Evolutionary conservation across 2,888 invertebrate genomes (phyloP).

Genomic region (Pachymerium ferrugineum): DNA sequence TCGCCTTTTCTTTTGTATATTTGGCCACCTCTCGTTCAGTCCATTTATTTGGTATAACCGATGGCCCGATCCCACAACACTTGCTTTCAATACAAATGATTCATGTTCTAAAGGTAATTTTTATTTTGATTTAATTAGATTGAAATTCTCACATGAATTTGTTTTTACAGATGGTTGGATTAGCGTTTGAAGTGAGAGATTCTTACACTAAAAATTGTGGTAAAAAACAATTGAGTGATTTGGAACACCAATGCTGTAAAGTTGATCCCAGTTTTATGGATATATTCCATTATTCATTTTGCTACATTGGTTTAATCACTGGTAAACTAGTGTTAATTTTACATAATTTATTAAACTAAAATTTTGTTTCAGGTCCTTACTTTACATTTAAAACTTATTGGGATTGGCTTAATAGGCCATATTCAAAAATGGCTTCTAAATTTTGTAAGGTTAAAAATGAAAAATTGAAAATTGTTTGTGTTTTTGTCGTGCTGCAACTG

Average conservation of each 20-base stretch:
- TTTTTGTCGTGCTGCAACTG: constrained; percentile 63
- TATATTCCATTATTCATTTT: constrained; percentile 79
- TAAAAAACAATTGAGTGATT: constrained; percentile 50
- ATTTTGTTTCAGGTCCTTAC: constrained; percentile 71
- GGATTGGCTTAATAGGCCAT: constrained; percentile 62
- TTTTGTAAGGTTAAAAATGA: constrained; percentile 59
- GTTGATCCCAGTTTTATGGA: constrained; percentile 59
- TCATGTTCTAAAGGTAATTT: constrained; percentile 73
- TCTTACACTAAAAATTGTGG: constrained; percentile 50
- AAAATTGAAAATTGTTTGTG: constrained; percentile 53
- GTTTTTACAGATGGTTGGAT: constrained; percentile 61
- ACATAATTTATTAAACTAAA: constrained; percentile 24
- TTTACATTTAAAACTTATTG: constrained; percentile 80
- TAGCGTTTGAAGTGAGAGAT: constrained; percentile 82
- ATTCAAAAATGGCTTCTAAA: constrained; percentile 60
- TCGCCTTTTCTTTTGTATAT: constrained; percentile 1
- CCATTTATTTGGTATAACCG: constrained; percentile 69
- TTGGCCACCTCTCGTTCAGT: constrained; percentile 59
- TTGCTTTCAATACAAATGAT: constrained; percentile 92
- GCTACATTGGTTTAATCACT: constrained; percentile 84
- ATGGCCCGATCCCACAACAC: constrained; percentile 71
- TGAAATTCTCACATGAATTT: constrained; percentile 32
- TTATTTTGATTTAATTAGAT: constrained; percentile 34
- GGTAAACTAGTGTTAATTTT: constrained; percentile 55
- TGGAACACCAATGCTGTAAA: constrained; percentile 51